Conservation (phyloP, 2,888 invertebrate genomes). For the Galerucella pusilla region DNA sequence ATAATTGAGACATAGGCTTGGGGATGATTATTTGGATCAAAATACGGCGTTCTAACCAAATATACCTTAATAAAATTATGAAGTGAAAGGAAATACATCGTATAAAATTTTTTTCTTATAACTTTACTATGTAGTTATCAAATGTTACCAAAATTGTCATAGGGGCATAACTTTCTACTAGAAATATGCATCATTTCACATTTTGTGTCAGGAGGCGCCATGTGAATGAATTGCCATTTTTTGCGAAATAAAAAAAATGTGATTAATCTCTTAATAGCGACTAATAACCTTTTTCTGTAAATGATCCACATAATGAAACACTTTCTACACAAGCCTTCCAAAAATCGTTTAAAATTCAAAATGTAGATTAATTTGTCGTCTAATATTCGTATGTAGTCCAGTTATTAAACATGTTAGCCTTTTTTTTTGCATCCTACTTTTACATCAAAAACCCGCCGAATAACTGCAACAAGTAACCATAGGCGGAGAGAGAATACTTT, state of each 20-base stretch:
- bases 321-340: not conserved
- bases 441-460: conserved; percentile 26
- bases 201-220: too few species aligned
- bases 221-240: too few species aligned
- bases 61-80: too few species aligned
- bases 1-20: too few species aligned
- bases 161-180: not conserved
- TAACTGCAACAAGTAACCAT: conserved; percentile 13
- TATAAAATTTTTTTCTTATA: not conserved
- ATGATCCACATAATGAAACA: not conserved
- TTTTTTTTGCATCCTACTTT: conserved; percentile 22
- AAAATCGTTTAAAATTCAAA: conserved; percentile 5
- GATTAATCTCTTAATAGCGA: not conserved
- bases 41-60: too few species aligned
- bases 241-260: not conserved
- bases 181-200: too few species aligned
- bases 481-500: not conserved
- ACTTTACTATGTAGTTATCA: not conserved
- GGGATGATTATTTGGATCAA: too few species aligned
- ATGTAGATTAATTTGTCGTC: not conserved
- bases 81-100: too few species aligned
- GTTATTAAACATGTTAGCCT: conserved; percentile 10
- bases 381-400: conserved; percentile 6
- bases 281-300: not conserved
- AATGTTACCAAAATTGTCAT: not conserved